These are phyloP conservation scores for Myripristis murdjan DNA, from an alignment of 2,797 vertebrate genomes.

Conservation along the genomic window DNA sequence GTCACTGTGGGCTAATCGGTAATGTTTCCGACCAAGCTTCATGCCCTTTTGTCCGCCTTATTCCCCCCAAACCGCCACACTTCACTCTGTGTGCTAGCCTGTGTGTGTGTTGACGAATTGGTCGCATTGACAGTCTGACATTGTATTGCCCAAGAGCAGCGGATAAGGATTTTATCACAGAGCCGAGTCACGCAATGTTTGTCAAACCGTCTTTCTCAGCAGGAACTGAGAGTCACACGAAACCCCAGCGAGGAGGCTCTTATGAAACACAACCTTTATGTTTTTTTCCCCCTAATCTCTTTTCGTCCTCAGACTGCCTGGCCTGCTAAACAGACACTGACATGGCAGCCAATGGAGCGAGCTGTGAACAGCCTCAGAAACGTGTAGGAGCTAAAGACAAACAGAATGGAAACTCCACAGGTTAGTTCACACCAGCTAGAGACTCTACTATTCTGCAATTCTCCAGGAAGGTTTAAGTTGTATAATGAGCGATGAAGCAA, in stretches of 20 bases:
- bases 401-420: slow-evolving; percentile 94
- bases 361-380: slow-evolving; percentile 91
- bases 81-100: slow-evolving; percentile 27
- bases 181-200: background rate
- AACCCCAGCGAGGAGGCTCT: background rate
- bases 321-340: slow-evolving; percentile 82
- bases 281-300: slow-evolving; percentile 3
- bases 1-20: background rate
- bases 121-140: slow-evolving; percentile 7
- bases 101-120: slow-evolving; percentile 23
- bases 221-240: background rate
- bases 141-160: background rate
- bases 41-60: background rate
- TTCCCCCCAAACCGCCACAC: background rate
- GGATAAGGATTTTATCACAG: slow-evolving; percentile 21
- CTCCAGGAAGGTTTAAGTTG: background rate
- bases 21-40: background rate
- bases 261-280: background rate
- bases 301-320: slow-evolving; percentile 73
- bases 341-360: slow-evolving; percentile 97
- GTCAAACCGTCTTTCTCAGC: background rate
- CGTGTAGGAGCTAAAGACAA: slow-evolving; percentile 90
- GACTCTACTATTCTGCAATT: background rate
- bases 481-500: slow-evolving; percentile 16
- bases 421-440: no score